A percentile compares a stretch with the other conserved stretches of the same genome.
Evolutionary conservation across 92 coral and sea anemone genomes (phyloP).

Genomic region (Heliopora coerulea): DNA sequence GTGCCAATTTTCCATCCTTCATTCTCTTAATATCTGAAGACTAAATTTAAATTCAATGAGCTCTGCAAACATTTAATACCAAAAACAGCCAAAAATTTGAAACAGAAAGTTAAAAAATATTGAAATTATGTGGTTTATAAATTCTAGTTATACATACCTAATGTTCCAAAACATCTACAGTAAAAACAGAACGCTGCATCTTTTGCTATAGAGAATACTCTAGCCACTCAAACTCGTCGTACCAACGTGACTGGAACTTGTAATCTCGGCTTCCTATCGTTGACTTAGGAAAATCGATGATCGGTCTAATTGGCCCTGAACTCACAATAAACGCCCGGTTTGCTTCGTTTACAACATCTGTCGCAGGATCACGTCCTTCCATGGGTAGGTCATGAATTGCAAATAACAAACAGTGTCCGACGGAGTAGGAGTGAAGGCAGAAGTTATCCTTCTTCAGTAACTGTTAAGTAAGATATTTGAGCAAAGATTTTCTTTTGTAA

Average conservation of each 20-base stretch:
- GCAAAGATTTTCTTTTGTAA: too few species aligned
- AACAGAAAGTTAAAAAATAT: too few species aligned
- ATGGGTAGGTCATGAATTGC: too few species aligned
- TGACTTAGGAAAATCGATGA: conserved; percentile 36
- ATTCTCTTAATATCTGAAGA: neutral
- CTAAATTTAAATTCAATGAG: too few species aligned
- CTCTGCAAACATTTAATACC: neutral
- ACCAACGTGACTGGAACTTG: conserved; percentile 36
- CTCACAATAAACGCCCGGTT: conserved; percentile 28
- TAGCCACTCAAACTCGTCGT: conserved; percentile 8
- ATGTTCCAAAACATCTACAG: conserved; percentile 34
- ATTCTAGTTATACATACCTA: conserved; percentile 2
- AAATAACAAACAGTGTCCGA: too few species aligned
- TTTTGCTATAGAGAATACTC: conserved; percentile 22
- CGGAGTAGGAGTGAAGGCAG: too few species aligned
- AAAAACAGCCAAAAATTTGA: neutral
- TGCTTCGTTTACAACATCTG: conserved; percentile 34
- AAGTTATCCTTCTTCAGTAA: too few species aligned
- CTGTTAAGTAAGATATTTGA: too few species aligned
- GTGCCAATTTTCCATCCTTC: neutral
- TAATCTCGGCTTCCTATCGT: conserved; percentile 8
- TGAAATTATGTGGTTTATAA: neutral
- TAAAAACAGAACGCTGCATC: conserved; percentile 30
- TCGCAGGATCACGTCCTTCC: conserved; percentile 24
- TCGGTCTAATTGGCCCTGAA: conserved; percentile 11